These are phyloP conservation scores for Caiman crocodilus DNA, from an alignment of 2,797 vertebrate genomes.

Conservation along the genomic window DNA sequence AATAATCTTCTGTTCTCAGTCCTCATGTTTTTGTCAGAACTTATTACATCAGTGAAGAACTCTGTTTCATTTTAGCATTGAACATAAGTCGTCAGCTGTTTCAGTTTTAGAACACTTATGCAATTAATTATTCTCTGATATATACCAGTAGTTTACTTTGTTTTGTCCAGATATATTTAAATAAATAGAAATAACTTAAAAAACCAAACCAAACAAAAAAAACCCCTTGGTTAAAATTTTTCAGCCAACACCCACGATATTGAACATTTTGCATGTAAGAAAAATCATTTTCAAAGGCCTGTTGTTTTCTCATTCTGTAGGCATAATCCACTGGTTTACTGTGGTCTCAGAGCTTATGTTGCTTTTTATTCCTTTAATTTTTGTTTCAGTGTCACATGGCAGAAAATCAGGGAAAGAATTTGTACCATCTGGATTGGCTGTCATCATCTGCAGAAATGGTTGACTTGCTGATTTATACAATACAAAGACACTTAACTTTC, in stretches of 20 bases:
- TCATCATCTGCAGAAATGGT: constrained; percentile 34
- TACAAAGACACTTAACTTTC: background rate
- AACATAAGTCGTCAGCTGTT: background rate
- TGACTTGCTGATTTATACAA: background rate
- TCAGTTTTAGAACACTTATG: constrained; percentile 6
- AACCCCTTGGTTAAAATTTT: constrained; percentile 1
- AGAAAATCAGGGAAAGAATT: background rate
- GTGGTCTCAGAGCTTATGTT: constrained; percentile 25
- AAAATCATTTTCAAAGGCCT: background rate
- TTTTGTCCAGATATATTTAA: background rate
- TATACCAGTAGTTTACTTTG: constrained; percentile 36
- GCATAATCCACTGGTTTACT: background rate
- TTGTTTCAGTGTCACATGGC: constrained; percentile 22
- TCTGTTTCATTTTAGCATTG: constrained; percentile 19
- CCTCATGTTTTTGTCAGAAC: constrained; percentile 54
- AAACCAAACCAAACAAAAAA: too few species aligned
- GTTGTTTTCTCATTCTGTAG: constrained; percentile 32
- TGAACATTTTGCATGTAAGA: constrained; percentile 9
- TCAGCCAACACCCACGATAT: background rate
- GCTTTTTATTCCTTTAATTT: constrained; percentile 57
- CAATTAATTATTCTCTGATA: constrained; percentile 62
- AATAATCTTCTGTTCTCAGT: background rate
- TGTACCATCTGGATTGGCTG: constrained; percentile 53
- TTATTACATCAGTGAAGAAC: constrained; percentile 34
- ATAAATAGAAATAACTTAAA: constrained; percentile 1